A percentile compares a stretch with the other conserved stretches of the same genome.
phyloP scores from a whole-genome alignment of 2,888 invertebrate species.

The Philonicus albiceps region DNA sequence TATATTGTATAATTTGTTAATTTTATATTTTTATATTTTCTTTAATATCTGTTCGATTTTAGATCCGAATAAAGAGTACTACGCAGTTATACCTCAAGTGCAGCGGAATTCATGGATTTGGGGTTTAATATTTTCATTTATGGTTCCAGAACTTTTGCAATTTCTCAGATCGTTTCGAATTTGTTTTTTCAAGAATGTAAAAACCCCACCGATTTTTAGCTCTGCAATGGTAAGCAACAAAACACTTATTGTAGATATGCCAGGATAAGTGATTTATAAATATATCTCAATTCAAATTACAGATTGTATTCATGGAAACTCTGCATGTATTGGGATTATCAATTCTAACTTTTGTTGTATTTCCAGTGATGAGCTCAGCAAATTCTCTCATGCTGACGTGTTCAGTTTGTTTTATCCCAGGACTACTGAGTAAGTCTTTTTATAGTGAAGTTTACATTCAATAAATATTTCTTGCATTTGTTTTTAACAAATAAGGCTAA shows the following conservation, averaged over 20 bases:
- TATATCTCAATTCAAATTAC: conserved; percentile 21
- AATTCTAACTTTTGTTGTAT: conserved; percentile 75
- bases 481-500: neutral
- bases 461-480: neutral
- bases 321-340: conserved; percentile 81
- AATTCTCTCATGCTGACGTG: conserved; percentile 86
- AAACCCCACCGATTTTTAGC: conserved; percentile 66
- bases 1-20: neutral
- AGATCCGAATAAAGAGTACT: conserved; percentile 71
- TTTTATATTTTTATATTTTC: neutral
- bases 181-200: conserved; percentile 76
- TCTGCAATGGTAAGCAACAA: conserved; percentile 66
- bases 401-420: conserved; percentile 83
- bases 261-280: too few species aligned
- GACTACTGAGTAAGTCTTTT: conserved; percentile 71
- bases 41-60: neutral
- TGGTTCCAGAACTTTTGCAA: conserved; percentile 78
- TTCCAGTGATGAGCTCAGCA: conserved; percentile 82
- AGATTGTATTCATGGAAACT: conserved; percentile 77
- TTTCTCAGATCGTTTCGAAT: conserved; percentile 76
- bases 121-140: conserved; percentile 78
- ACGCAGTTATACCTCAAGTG: conserved; percentile 69
- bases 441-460: too few species aligned
- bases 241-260: neutral
- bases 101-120: conserved; percentile 82